phyloP scores from a whole-genome alignment of 2,888 invertebrate species.

The Dryomyza anilis region DNA sequence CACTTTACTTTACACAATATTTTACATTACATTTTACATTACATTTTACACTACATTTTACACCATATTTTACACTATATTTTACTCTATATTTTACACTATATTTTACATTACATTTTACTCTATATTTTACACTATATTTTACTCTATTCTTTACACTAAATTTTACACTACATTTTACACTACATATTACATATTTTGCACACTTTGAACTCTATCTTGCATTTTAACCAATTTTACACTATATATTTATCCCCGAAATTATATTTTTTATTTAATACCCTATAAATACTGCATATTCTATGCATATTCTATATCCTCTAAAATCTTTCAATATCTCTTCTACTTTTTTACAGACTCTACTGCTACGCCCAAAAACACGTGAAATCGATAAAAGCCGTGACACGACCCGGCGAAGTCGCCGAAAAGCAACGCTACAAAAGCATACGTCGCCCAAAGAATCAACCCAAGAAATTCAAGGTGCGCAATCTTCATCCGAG shows the following conservation, averaged over 20 bases:
- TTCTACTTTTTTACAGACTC: constrained; percentile 74
- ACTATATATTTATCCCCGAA: neutral
- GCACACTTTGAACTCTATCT: too few species aligned
- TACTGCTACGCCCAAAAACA: constrained; percentile 98
- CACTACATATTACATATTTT: too few species aligned
- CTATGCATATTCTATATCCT: neutral
- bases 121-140: too few species aligned
- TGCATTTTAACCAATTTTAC: too few species aligned
- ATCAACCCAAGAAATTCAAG: constrained; percentile 64
- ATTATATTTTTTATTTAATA: neutral
- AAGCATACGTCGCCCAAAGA: constrained; percentile 59
- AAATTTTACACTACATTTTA: too few species aligned
- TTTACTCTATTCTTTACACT: too few species aligned
- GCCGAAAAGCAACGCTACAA: constrained; percentile 61
- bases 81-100: too few species aligned
- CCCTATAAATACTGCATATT: neutral
- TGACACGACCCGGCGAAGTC: constrained; percentile 76
- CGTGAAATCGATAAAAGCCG: constrained; percentile 91
- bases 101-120: too few species aligned
- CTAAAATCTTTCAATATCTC: neutral
- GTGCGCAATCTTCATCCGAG: constrained; percentile 69
- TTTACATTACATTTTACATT: too few species aligned
- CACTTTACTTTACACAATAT: too few species aligned
- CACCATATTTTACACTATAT: too few species aligned
- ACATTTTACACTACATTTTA: too few species aligned